Evolutionary conservation across 2,797 vertebrate species (phyloP).

Genomic region (Hipposideros larvatus): DNA sequence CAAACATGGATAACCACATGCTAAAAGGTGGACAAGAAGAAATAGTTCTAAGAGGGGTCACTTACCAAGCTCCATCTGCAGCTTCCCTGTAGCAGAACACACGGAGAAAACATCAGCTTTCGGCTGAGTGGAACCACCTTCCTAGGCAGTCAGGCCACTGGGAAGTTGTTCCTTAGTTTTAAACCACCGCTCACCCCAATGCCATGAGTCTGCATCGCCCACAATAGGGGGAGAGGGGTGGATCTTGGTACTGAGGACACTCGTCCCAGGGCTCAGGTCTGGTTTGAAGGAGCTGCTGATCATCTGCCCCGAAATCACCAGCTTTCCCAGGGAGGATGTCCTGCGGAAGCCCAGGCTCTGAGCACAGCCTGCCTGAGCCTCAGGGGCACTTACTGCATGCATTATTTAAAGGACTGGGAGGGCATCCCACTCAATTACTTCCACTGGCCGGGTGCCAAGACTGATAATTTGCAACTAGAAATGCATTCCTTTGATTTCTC

Average conservation of each 20-base stretch:
- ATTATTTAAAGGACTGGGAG: background rate
- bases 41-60: background rate
- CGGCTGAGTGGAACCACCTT: background rate
- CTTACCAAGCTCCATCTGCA: slow-evolving; percentile 81
- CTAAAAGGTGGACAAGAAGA: background rate
- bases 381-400: background rate
- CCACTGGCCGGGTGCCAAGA: background rate
- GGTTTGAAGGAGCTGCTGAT: background rate
- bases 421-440: background rate
- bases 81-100: slow-evolving; percentile 69
- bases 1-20: background rate
- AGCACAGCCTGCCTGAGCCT: background rate
- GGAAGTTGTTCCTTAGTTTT: background rate
- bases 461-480: background rate
- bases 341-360: background rate
- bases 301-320: background rate
- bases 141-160: background rate
- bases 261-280: background rate
- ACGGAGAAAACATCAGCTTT: slow-evolving; percentile 33
- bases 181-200: background rate
- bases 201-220: background rate
- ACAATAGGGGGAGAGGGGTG: background rate
- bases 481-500: background rate
- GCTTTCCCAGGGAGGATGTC: background rate
- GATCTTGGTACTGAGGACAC: background rate